Base-by-base conservation (phyloP, 2,888 invertebrate species). In the Drosophila conformis region DNA sequence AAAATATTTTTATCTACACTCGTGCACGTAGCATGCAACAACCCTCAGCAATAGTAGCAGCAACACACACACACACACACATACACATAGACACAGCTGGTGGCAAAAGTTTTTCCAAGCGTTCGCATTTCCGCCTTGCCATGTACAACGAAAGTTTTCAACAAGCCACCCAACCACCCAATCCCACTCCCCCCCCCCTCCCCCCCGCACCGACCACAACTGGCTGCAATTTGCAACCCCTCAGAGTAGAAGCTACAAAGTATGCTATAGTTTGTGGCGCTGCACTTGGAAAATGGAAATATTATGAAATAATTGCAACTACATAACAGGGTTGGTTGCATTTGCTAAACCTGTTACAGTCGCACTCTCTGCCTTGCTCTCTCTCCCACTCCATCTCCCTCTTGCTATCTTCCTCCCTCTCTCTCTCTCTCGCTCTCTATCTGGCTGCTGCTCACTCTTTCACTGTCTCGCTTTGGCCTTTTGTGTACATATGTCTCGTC, bases 1-100 rank as follows among this genome's bases (percentile, higher is more conserved):
- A 85, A 85, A 85, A 89, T 85, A 85, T 85, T 85, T 85, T 85
- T 85, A 85, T 85, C 85, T 85, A 89, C 89, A 85, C 89, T 85
- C 85, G 72, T 84, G 85, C 85, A 85, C 89, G 84, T 89, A 78
- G 83, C 78, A 80, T 81, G 89, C 89, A 89, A 66, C 89, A 89
- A 66, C 78, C 73, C 66, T 52, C 65, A 65, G 46, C 56, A 68
- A 40, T 59, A 57, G 21, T 38, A 42, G 35, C 69, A 49, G 27
- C 25, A 4, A 68, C 68, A 60, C 27, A 27, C 38, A 56, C 36
- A 49, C 48, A 71, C 46, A 65, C 52, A 49, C 48, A 71, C 46
- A 65, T 48, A 56, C 61, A 73, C 46, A 54, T 33, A 65, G 61
- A 69, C 56, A 73, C 82, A 82, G 78, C 82, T 83, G 87, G 85